Evolutionary conservation across 2,113 vertebrate species (phyloP).

Genomic region (Globicephala melas): DNA sequence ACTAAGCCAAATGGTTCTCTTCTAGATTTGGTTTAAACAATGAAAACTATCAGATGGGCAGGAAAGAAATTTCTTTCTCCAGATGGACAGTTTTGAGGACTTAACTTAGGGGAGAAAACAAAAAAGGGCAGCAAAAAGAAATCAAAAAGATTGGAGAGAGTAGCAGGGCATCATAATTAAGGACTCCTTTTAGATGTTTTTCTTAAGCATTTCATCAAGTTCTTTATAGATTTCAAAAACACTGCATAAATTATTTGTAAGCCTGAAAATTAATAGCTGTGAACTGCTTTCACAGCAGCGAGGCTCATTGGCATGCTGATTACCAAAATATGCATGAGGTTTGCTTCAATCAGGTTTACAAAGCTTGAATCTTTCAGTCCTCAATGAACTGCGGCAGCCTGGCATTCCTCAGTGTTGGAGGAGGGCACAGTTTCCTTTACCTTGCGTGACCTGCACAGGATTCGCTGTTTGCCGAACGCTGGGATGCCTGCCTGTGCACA

Average conservation of each 20-base stretch:
- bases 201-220: constrained; percentile 62
- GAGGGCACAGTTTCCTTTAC: neutral
- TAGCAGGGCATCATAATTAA: constrained; percentile 59
- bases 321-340: constrained; percentile 39
- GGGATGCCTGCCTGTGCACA: neutral
- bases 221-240: constrained; percentile 59
- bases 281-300: neutral
- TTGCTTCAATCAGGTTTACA: neutral
- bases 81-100: accelerated
- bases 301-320: constrained; percentile 42
- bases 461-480: neutral
- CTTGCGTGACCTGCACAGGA: neutral
- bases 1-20: neutral
- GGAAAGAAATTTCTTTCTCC: neutral
- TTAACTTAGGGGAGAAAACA: constrained; percentile 8
- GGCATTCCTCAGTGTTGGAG: neutral
- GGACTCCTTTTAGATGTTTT: constrained; percentile 27
- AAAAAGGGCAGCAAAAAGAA: constrained; percentile 21
- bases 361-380: neutral
- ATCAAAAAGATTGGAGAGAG: constrained; percentile 40
- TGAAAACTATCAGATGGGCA: neutral
- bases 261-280: constrained; percentile 59
- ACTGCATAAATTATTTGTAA: constrained; percentile 57
- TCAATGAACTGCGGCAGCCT: neutral
- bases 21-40: constrained; percentile 31